phyloP scores from a whole-genome alignment of 2,888 invertebrate genomes.

The Pogonocherus hispidulus region DNA sequence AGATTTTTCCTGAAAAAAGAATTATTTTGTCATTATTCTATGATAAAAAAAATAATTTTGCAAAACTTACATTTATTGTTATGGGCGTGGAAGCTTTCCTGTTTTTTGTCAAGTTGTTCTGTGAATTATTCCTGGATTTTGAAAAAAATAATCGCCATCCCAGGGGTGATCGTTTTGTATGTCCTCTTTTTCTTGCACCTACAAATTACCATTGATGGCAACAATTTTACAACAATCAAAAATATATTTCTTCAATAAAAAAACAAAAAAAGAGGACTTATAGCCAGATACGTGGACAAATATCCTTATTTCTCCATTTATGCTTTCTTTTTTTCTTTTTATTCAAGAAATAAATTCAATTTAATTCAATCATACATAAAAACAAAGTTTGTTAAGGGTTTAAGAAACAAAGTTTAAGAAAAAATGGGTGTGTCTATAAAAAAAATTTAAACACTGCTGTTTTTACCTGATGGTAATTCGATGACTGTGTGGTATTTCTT shows the following conservation, averaged over 20 bases:
- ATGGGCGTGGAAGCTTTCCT: conserved; percentile 71
- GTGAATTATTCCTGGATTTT: conserved; percentile 69
- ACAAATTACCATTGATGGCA: neutral
- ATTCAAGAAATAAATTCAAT: too few relatives aligned
- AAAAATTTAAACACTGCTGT: neutral
- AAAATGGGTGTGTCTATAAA: too few relatives aligned
- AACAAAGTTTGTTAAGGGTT: too few relatives aligned
- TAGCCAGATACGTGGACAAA: too few relatives aligned
- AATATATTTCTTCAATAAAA: too few relatives aligned
- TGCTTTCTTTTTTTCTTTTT: too few relatives aligned
- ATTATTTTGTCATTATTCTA: too few relatives aligned
- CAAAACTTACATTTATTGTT: conserved; percentile 55
- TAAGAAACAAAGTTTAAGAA: too few relatives aligned
- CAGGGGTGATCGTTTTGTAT: conserved; percentile 77
- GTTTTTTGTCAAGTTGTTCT: conserved; percentile 64
- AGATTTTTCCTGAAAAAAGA: conserved; percentile 64
- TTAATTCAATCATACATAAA: too few relatives aligned
- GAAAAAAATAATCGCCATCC: conserved; percentile 87
- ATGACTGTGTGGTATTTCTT: conserved; percentile 92
- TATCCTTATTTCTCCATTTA: too few relatives aligned
- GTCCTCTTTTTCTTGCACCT: conserved; percentile 73
- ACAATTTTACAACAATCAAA: neutral
- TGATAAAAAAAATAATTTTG: too few relatives aligned
- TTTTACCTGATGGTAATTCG: conserved; percentile 77
- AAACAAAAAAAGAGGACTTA: too few relatives aligned